phyloP scores from a whole-genome alignment of 2,113 vertebrate genomes.

The Burhinus oedicnemus region DNA sequence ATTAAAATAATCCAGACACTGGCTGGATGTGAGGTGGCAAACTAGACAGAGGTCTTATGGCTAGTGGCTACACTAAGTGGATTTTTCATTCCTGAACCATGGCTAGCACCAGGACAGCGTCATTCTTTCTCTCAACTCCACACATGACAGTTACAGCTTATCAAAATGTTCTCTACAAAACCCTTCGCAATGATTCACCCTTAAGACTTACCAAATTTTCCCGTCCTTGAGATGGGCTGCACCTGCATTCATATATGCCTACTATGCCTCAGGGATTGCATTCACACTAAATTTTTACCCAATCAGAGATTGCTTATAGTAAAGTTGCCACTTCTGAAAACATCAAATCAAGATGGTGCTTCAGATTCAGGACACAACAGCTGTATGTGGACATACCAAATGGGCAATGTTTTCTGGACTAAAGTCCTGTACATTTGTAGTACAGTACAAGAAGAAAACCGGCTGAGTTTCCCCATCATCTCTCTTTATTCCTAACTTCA shows the following conservation, averaged over 20 bases:
- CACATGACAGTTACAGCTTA: neutral
- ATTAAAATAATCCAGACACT: neutral
- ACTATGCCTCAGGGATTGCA: neutral
- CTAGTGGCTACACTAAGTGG: neutral
- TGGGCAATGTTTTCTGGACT: neutral
- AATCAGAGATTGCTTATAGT: neutral
- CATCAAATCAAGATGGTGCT: neutral
- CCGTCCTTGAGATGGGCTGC: neutral
- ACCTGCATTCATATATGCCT: neutral
- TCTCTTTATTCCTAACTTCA: neutral
- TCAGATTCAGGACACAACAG: neutral
- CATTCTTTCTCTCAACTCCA: neutral
- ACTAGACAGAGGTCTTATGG: neutral
- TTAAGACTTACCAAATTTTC: neutral
- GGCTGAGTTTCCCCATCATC: neutral
- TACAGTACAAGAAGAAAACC: neutral
- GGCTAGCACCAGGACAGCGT: neutral
- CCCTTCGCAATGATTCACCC: neutral
- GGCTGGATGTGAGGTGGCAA: neutral
- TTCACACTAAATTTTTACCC: neutral
- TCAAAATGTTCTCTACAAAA: neutral
- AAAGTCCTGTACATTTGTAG: neutral
- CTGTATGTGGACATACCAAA: neutral
- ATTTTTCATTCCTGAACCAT: neutral
- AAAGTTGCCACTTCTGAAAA: neutral